Evolutionary conservation across 2,888 invertebrate genomes (phyloP).

Genomic region (Phasia obesa): DNA sequence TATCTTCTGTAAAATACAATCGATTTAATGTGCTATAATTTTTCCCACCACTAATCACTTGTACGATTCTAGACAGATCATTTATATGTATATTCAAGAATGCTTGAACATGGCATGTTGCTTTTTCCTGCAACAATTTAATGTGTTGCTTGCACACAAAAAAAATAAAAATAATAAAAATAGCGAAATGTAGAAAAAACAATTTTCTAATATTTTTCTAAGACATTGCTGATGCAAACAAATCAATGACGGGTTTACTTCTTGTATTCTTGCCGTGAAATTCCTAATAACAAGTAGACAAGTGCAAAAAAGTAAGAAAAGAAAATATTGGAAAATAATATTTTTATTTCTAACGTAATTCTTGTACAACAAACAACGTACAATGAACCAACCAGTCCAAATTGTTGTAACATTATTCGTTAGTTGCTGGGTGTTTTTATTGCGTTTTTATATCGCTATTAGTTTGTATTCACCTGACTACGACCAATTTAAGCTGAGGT

Average conservation of each 20-base stretch:
- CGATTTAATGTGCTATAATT: conserved; percentile 23
- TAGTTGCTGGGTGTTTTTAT: conserved; percentile 1
- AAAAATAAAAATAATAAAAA: conserved; percentile 18
- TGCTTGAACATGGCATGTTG: conserved; percentile 59
- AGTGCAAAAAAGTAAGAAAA: conserved; percentile 22
- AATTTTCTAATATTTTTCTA: conserved; percentile 64
- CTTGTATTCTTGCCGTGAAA: conserved; percentile 47
- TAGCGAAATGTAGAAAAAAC: conserved; percentile 42
- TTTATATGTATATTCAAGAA: conserved; percentile 56
- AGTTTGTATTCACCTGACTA: conserved; percentile 1
- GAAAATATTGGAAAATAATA: conserved; percentile 10
- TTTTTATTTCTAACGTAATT: conserved; percentile 39
- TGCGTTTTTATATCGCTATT: not conserved
- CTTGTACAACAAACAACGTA: conserved; percentile 22
- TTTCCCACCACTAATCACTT: not conserved
- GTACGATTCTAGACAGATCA: conserved; percentile 53
- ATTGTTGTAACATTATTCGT: conserved; percentile 34
- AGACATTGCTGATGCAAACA: conserved; percentile 14
- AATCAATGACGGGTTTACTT: conserved; percentile 18
- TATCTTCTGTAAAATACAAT: not conserved
- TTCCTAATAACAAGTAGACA: conserved; percentile 14
- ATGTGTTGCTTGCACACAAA: conserved; percentile 15
- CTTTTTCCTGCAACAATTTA: conserved; percentile 45
- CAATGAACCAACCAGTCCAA: conserved; percentile 41
- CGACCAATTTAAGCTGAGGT: conserved; percentile 28